Conservation (phyloP, 2,888 invertebrate genomes). For the Leptinotarsa haldemani region DNA sequence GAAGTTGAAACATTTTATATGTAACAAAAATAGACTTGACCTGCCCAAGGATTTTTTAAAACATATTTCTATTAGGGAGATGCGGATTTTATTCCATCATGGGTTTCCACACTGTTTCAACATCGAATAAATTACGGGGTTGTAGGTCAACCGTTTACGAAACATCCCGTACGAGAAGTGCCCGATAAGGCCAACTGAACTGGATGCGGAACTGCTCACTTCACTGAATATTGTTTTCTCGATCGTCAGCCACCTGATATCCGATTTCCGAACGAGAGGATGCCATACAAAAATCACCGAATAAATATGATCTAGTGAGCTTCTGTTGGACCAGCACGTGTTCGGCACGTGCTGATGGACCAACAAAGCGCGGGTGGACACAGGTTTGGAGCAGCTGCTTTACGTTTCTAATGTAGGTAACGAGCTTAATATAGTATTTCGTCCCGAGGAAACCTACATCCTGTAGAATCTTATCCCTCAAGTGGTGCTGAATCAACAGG, state of each 20-base stretch:
- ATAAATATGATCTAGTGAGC: constrained; percentile 45
- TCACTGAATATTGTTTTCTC: constrained; percentile 11
- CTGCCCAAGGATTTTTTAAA: no score
- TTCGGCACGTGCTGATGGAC: constrained; percentile 55
- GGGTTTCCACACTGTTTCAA: no score
- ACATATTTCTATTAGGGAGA: no score
- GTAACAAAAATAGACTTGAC: no score
- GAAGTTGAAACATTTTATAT: no score
- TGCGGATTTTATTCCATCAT: no score
- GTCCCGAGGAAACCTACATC: constrained; percentile 62
- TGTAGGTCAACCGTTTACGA: neutral
- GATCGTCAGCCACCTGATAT: constrained; percentile 44
- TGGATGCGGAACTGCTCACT: constrained; percentile 22
- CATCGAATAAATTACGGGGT: no score
- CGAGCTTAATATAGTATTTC: constrained; percentile 63
- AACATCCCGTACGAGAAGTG: neutral
- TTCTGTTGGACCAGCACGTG: constrained; percentile 53
- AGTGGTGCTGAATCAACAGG: constrained; percentile 64
- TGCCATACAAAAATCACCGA: constrained; percentile 39
- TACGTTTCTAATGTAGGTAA: constrained; percentile 60
- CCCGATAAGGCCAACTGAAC: constrained; percentile 6
- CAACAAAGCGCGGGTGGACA: constrained; percentile 55
- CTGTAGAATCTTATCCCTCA: constrained; percentile 62
- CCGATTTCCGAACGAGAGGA: constrained; percentile 42
- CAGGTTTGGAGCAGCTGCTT: constrained; percentile 60